Evolutionary conservation across 2,888 invertebrate species (phyloP), one percentile per base, ranked within the genome.

Genomic region (Ichneumoninae sp.): DNA sequence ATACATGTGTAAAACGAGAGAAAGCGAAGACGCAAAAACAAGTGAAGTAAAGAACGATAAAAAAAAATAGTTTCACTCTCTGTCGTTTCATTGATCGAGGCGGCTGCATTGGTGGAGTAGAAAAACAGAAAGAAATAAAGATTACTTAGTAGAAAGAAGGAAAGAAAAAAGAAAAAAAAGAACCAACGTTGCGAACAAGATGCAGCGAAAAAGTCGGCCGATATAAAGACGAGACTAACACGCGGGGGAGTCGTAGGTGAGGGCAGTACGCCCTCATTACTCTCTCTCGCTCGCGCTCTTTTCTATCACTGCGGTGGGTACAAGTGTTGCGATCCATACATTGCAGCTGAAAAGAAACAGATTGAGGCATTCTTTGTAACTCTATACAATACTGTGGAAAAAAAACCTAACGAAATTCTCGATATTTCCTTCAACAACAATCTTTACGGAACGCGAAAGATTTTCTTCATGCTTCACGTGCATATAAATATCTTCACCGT

Each of bases 291-390:
- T 71, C 30, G 65, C 44, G 30, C 19, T 62, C 66, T 70, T 89
- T 90, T 90, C 88, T 92, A 89, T 91, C 89, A 92, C 89, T 90
- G 91, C 86, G 89, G 88, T 86, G 91, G 92, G 87, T 92, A 92
- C 91, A 91, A 89, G 91, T 92, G 92, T 89, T 90, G 89, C 81
- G 93, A 91, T 89, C 93, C 93, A 87, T 91, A 92, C 89, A 92
- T 90, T 87, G 90, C 89, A 83, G 90, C 93, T 93, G 93, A 93
- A 93, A 93, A 92, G 87, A 93, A 92, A 92, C 87, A 90, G 72
- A 83, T 88, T 89, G 89, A 90, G 80, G 80, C 82, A 76, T 77
- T 79, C 57, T 57, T 57, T n/a, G 57, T 57, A 57, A 57, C 57
- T 57, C 57, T 26, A n/a, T 22, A 22, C 13, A 26, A 47, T 47